phyloP scores from a whole-genome alignment of 2,113 vertebrate genomes.

The Elachura formosa region DNA sequence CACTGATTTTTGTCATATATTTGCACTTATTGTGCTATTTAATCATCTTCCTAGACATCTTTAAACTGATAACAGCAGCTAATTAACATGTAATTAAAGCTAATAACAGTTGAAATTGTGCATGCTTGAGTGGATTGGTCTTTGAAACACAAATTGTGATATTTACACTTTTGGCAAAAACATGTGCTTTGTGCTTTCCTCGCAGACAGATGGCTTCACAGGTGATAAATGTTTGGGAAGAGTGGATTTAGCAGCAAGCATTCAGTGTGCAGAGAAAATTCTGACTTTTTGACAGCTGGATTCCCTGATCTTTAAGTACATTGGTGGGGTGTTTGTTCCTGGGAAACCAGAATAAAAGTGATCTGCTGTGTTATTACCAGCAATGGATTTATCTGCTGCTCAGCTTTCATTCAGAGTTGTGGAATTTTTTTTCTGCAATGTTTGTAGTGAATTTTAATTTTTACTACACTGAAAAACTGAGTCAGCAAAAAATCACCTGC shows the following conservation, averaged over 20 bases:
- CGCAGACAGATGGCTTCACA: neutral
- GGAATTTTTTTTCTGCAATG: neutral
- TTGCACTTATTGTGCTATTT: neutral
- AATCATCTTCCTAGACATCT: neutral
- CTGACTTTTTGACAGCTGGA: neutral
- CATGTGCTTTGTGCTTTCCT: neutral
- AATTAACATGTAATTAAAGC: neutral
- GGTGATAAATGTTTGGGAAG: neutral
- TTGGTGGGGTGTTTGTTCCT: neutral
- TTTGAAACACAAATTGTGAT: neutral
- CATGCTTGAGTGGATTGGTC: neutral
- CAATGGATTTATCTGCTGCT: neutral
- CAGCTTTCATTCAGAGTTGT: neutral
- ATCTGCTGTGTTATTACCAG: neutral
- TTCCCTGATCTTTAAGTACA: neutral
- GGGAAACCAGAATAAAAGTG: neutral
- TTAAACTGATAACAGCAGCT: neutral
- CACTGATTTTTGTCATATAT: neutral
- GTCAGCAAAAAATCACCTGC: neutral
- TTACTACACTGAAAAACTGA: neutral
- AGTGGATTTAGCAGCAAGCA: neutral
- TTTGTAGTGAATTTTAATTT: neutral
- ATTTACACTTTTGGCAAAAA: neutral
- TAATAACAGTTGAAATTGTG: neutral
- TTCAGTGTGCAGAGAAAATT: neutral